Base-by-base conservation (phyloP, 53 echinoderm and acorn worm genomes). In the Hippasteria phrygiana region DNA sequence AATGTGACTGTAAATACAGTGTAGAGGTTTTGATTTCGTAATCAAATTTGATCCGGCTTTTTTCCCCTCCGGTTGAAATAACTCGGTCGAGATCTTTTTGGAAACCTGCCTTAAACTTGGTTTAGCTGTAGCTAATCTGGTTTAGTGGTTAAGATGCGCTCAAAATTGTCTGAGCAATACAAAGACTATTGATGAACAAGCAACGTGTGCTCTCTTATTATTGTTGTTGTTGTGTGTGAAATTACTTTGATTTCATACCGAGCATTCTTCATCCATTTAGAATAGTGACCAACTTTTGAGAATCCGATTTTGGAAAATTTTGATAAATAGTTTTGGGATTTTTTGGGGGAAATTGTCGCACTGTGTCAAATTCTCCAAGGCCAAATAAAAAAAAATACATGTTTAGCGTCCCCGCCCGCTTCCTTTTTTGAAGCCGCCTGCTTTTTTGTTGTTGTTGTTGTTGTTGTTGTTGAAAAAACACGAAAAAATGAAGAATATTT, bases 81-180 rank as follows among this genome's bases (percentile, higher is more conserved):
- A 73, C 77, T 24, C n/a, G 59, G 78, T 55, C 26, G 22, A 40
- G 27, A 22, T 12, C 39, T 28, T 24, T 36, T 51, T 22, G n/a
- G n/a, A n/a, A 48, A 48, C 26, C 34, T 12, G 32, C 32, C 29
- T 24, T 48, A 47, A 73, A 78, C 36, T 47, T 26, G 55, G 78
- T 51, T 59, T 62, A 55, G 59, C 55, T 59, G 55, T 59, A 78
- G 56, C 78, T 59, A 78, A 55, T 39, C 78, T 78, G 78, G 78
- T 59, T 78, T 78, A 55, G 18, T 34, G 33, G 35, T 66, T 10
- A 34, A 66, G 34, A n/a, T n/a, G n/a, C n/a, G n/a, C n/a, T 35
- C 67, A 66, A 35, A 16, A 5, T 66, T 33, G 18, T 66, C 11
- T 34, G 34, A 66, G 67, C 67, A 66, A 35, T 66, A 66, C 67